These are phyloP conservation scores for Chitala chitala DNA, from an alignment of 2,113 vertebrate species.

Conservation along the genomic window DNA sequence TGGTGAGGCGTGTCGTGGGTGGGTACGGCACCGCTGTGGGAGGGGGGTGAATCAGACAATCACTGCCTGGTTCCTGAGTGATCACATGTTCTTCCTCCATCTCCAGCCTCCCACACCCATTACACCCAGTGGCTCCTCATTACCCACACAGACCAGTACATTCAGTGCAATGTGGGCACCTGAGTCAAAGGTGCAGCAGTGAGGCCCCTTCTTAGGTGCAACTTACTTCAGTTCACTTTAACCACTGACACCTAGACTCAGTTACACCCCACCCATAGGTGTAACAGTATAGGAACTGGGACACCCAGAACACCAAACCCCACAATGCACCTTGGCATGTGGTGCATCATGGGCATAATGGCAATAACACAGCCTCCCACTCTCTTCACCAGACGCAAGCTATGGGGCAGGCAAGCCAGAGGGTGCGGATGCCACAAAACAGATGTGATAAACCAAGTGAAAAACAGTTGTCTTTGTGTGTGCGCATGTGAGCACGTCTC, in stretches of 20 bases:
- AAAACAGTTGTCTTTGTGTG: not conserved
- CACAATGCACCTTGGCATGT: not conserved
- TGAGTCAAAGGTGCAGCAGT: too few relatives aligned
- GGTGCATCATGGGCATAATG: not conserved
- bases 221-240: too few relatives aligned
- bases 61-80: not conserved
- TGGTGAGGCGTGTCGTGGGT: slow-evolving; percentile 57
- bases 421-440: not conserved
- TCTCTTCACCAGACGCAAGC: too few relatives aligned
- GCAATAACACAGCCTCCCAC: not conserved
- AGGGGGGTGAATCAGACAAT: not conserved
- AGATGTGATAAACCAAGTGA: not conserved
- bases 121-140: too few relatives aligned
- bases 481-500: not conserved
- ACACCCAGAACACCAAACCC: too few relatives aligned
- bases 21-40: slow-evolving; percentile 64
- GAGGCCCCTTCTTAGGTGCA: too few relatives aligned
- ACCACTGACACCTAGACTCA: too few relatives aligned
- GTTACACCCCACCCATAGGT: too few relatives aligned
- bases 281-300: too few relatives aligned
- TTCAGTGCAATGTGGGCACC: too few relatives aligned
- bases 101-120: not conserved
- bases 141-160: too few relatives aligned
- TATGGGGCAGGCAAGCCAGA: not conserved
- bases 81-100: not conserved